These are phyloP conservation scores for Cyprinodon variegatus DNA, from an alignment of 2,113 vertebrate genomes.

Conservation along the genomic window DNA sequence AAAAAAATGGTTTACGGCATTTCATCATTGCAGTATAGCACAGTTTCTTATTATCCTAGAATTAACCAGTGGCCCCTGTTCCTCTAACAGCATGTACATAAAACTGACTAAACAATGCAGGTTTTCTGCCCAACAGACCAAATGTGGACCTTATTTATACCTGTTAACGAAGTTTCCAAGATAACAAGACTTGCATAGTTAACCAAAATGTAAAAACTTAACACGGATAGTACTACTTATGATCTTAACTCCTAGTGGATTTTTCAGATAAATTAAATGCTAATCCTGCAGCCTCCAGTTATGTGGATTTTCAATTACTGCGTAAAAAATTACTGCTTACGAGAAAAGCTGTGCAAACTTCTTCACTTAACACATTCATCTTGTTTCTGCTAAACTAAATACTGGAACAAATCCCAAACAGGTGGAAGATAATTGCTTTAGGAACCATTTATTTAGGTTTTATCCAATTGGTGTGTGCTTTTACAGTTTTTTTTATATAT, in stretches of 20 bases:
- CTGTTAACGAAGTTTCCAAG: constrained; percentile 17
- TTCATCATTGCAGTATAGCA: constrained; percentile 21
- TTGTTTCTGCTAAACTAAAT: constrained; percentile 13
- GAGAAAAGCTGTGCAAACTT: constrained; percentile 12
- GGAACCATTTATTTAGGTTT: not conserved
- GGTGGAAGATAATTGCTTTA: not conserved
- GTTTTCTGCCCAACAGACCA: constrained; percentile 10
- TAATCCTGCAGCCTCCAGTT: constrained; percentile 6
- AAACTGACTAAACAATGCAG: constrained; percentile 26
- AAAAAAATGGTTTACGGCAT: constrained; percentile 53
- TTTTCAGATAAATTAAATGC: constrained; percentile 33
- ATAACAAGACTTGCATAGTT: constrained; percentile 4
- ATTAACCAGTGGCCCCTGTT: constrained; percentile 21
- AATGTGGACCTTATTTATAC: constrained; percentile 8
- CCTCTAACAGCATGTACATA: constrained; percentile 35
- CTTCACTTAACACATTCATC: constrained; percentile 15
- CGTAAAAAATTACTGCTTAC: constrained; percentile 25
- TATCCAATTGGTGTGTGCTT: not conserved
- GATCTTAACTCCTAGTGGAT: constrained; percentile 22
- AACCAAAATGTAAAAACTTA: not conserved
- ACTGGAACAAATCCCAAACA: constrained; percentile 10
- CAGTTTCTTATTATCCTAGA: constrained; percentile 16
- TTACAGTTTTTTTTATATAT: not conserved
- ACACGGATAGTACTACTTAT: constrained; percentile 7
- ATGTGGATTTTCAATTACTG: constrained; percentile 30